Evolutionary conservation across 2,113 vertebrate species (phyloP).

Genomic region (Smithornis capensis): DNA sequence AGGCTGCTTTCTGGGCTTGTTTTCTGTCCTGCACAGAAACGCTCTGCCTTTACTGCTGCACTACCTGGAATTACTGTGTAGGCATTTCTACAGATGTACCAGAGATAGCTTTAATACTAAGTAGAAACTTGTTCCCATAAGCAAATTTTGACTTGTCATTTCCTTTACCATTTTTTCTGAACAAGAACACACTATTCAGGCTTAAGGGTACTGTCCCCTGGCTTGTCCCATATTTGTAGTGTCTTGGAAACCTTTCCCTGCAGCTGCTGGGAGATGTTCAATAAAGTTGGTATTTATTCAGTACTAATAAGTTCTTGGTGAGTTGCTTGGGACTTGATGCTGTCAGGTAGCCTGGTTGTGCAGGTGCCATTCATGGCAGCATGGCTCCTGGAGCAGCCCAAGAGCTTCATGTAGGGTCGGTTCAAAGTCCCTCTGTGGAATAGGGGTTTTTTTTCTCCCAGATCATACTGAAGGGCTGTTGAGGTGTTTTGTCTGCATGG

Average conservation of each 20-base stretch:
- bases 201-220: not conserved
- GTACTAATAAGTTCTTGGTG: not conserved
- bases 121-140: conserved; percentile 23
- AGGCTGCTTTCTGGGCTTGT: not conserved
- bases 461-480: not conserved
- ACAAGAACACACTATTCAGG: not conserved
- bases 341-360: not conserved
- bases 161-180: conserved; percentile 26
- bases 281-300: not conserved
- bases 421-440: not conserved
- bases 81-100: conserved; percentile 54
- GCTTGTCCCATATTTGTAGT: not conserved
- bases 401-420: not conserved
- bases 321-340: not conserved
- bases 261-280: not conserved
- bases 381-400: not conserved
- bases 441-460: not conserved
- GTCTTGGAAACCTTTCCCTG: not conserved
- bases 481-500: not conserved
- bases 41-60: not conserved
- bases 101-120: conserved; percentile 47
- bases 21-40: not conserved
- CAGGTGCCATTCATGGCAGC: fast-evolving
- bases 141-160: conserved; percentile 41
- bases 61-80: conserved; percentile 59